phyloP scores from a whole-genome alignment of 2,797 vertebrate species.

The Lepus townsendii region DNA sequence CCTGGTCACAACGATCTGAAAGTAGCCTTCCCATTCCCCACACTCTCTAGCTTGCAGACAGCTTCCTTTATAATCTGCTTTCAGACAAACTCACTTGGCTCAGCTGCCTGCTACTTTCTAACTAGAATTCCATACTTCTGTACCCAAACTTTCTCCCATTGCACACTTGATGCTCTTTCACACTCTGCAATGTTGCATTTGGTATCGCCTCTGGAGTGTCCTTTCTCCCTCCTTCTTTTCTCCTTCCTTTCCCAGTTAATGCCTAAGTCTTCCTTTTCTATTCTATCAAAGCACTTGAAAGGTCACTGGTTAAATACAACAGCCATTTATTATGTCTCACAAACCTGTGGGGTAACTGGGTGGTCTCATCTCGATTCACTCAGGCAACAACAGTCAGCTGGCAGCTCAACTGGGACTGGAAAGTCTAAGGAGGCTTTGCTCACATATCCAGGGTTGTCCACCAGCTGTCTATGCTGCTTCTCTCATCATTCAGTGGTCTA shows the following conservation, averaged over 20 bases:
- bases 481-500: background rate
- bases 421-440: background rate
- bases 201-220: background rate
- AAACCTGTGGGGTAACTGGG: background rate
- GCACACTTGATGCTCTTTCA: background rate
- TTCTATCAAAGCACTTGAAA: background rate
- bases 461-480: background rate
- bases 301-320: background rate
- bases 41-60: background rate
- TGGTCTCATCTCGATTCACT: background rate
- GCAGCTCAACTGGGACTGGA: background rate
- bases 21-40: background rate
- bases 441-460: background rate
- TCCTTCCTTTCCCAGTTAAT: background rate
- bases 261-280: slow-evolving; percentile 26
- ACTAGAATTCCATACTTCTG: background rate
- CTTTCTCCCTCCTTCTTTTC: background rate
- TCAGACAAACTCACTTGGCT: background rate
- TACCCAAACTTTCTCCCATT: background rate
- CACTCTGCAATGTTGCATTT: background rate
- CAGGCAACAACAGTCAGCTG: background rate
- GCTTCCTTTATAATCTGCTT: slow-evolving; percentile 34
- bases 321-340: slow-evolving; percentile 23
- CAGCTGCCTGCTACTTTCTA: background rate
- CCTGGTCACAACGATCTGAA: background rate